These are phyloP conservation scores for Actinostola sp. DNA, from an alignment of 92 coral and sea anemone species.

Conservation along the genomic window DNA sequence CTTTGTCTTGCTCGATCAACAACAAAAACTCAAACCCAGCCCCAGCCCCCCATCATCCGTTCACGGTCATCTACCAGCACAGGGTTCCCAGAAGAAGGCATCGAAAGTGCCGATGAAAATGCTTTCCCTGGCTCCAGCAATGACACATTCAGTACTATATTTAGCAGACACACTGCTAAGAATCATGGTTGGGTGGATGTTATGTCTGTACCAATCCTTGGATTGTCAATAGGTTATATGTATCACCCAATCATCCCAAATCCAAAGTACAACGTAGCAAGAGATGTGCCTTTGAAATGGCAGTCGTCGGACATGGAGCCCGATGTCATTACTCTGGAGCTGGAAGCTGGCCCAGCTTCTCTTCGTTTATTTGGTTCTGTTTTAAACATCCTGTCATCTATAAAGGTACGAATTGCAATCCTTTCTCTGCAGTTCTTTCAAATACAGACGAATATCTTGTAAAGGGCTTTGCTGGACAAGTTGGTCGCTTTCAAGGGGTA, in stretches of 20 bases:
- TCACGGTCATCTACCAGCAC: constrained; percentile 81
- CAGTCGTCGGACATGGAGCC: constrained; percentile 87
- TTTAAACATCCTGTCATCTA: constrained; percentile 71
- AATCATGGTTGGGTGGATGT: constrained; percentile 93
- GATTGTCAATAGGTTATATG: constrained; percentile 79
- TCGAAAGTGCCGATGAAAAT: constrained; percentile 92
- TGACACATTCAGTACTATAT: constrained; percentile 82
- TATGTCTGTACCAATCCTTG: constrained; percentile 91
- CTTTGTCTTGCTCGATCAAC: constrained; percentile 80
- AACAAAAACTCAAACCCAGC: constrained; percentile 55
- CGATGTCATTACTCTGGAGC: constrained; percentile 93
- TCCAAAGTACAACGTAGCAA: constrained; percentile 67
- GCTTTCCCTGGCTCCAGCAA: constrained; percentile 49
- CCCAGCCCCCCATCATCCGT: constrained; percentile 47
- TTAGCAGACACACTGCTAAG: constrained; percentile 87
- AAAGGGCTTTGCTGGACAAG: too few species aligned
- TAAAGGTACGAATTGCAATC: constrained; percentile 63
- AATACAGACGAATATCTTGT: too few species aligned
- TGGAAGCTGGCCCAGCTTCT: constrained; percentile 96
- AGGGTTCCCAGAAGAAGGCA: constrained; percentile 78
- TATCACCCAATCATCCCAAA: constrained; percentile 91
- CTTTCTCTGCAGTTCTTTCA: neutral
- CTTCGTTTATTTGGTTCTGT: constrained; percentile 87
- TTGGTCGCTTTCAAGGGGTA: too few species aligned
- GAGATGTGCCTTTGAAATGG: constrained; percentile 59